phyloP scores from a whole-genome alignment of 2,888 invertebrate genomes.

The Teleiodes luculella region DNA sequence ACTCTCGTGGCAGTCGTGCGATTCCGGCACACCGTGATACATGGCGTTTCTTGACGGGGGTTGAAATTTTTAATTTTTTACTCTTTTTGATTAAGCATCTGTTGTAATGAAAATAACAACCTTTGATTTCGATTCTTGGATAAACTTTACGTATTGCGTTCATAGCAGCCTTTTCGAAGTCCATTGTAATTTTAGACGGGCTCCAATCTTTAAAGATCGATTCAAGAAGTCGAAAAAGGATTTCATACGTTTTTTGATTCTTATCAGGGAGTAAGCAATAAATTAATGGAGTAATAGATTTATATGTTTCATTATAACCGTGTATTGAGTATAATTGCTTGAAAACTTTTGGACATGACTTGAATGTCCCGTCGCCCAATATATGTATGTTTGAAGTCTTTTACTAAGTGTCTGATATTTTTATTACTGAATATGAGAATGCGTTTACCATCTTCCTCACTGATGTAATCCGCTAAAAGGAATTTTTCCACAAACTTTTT shows the following conservation, averaged over 20 bases:
- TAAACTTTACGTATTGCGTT: slow-evolving; percentile 10
- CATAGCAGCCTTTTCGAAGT: slow-evolving; percentile 15
- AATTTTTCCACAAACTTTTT: neutral
- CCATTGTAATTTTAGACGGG: slow-evolving; percentile 6
- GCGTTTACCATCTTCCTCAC: neutral
- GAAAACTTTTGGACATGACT: neutral
- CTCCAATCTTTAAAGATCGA: neutral
- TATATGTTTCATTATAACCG: neutral
- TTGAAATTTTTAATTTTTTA: neutral
- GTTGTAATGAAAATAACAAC: too few relatives aligned
- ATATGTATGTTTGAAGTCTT: neutral
- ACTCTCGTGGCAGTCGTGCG: slow-evolving; percentile 15
- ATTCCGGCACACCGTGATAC: slow-evolving; percentile 15
- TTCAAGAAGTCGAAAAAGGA: neutral
- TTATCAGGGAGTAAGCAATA: neutral
- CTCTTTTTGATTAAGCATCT: neutral
- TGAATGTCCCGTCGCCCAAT: neutral
- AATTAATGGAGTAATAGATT: neutral
- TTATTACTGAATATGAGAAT: neutral
- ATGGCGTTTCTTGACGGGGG: slow-evolving; percentile 10
- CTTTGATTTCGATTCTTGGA: neutral
- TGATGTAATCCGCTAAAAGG: neutral
- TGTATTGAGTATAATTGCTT: neutral
- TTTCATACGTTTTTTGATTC: too few relatives aligned
- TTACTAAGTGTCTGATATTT: neutral